phyloP scores from a whole-genome alignment of 2,797 vertebrate genomes.

The Gallinago solitaria region DNA sequence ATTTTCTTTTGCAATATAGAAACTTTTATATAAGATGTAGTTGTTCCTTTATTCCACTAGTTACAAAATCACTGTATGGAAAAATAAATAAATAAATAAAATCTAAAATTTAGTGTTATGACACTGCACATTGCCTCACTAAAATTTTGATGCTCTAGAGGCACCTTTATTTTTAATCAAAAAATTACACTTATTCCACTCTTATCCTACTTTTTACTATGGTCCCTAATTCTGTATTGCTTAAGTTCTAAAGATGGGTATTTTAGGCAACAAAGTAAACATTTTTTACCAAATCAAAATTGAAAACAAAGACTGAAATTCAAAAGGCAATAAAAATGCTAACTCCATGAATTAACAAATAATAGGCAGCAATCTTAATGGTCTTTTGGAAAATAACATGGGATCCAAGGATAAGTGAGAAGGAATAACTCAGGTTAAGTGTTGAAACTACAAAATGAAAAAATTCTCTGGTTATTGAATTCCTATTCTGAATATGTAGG shows the following conservation, averaged over 20 bases:
- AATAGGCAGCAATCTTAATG: not conserved
- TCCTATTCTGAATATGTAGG: not conserved
- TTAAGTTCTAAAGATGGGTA: not conserved
- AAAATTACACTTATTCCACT: not conserved
- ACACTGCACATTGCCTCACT: not conserved
- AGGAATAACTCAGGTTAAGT: not conserved
- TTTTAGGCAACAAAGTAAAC: not conserved
- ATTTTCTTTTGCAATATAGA: not conserved
- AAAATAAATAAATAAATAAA: not conserved
- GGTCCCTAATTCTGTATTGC: not conserved
- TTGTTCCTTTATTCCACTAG: not conserved
- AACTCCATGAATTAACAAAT: not conserved
- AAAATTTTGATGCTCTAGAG: not conserved
- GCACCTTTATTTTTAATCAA: not conserved
- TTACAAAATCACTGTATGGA: not conserved
- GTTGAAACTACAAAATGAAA: not conserved
- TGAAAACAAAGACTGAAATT: not conserved
- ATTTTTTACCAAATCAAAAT: not conserved
- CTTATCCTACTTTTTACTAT: not conserved
- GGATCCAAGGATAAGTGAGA: not conserved
- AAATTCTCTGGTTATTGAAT: not conserved
- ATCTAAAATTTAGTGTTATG: not conserved
- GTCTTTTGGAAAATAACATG: not conserved
- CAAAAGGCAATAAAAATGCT: not conserved
- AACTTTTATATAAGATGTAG: not conserved